These are phyloP conservation scores for Pseudochromis fuscus DNA, from an alignment of 2,797 vertebrate species.

Conservation along the genomic window DNA sequence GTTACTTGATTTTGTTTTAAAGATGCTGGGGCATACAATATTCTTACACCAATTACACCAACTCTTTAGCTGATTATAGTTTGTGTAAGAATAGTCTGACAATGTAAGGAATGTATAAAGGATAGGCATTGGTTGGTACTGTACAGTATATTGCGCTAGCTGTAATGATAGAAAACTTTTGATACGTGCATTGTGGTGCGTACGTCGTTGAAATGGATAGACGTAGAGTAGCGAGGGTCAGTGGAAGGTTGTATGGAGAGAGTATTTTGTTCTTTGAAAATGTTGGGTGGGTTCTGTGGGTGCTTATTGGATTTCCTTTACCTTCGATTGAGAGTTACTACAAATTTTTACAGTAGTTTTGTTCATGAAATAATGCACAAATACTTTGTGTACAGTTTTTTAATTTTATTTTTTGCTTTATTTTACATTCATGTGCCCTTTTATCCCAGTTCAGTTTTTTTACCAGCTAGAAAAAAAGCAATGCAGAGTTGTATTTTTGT, in stretches of 20 bases:
- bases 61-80: conserved; percentile 55
- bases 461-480: conserved; percentile 63
- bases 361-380: conserved; percentile 73
- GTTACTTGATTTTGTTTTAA: conserved; percentile 57
- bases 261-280: conserved; percentile 65
- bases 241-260: conserved; percentile 65
- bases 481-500: conserved; percentile 79
- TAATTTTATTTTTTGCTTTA: conserved; percentile 50
- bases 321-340: conserved; percentile 55
- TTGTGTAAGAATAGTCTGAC: conserved; percentile 71
- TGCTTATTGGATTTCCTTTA: conserved; percentile 60
- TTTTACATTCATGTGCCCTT: conserved; percentile 58
- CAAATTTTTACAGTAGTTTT: conserved; percentile 64
- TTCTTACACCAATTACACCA: conserved; percentile 66
- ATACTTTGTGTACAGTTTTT: conserved; percentile 58
- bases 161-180: conserved; percentile 63
- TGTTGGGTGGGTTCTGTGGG: conserved; percentile 51
- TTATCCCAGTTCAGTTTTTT: conserved; percentile 64
- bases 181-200: conserved; percentile 60
- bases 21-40: conserved; percentile 67
- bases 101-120: conserved; percentile 75
- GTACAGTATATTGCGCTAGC: conserved; percentile 66
- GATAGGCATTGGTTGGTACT: conserved; percentile 76
- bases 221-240: conserved; percentile 74
- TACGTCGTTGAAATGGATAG: conserved; percentile 63